These are phyloP conservation scores for Columba janthina DNA, from an alignment of 2,113 vertebrate genomes.

Conservation along the genomic window DNA sequence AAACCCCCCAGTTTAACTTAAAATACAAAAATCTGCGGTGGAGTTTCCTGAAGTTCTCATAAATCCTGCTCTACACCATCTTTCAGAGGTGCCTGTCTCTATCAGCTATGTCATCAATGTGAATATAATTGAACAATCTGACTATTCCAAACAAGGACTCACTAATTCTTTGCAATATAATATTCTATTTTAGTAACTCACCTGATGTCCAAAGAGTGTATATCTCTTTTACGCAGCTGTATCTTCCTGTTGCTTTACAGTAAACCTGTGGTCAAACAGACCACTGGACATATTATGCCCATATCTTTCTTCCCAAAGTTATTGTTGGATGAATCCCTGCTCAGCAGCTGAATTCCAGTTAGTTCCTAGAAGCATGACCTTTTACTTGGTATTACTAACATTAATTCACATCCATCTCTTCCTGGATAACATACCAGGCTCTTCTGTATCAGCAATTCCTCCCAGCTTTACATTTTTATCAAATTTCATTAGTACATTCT, in stretches of 20 bases:
- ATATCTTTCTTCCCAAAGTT: neutral
- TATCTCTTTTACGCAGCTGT: neutral
- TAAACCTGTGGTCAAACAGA: neutral
- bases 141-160: neutral
- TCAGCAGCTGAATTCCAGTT: neutral
- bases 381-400: conserved; percentile 1
- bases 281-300: neutral
- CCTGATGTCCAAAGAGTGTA: neutral
- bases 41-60: neutral
- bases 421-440: neutral
- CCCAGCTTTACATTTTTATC: conserved; percentile 14
- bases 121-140: neutral
- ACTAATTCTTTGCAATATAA: neutral
- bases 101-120: neutral
- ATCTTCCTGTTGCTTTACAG: neutral
- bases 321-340: neutral
- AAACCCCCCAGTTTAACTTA: neutral
- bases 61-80: neutral
- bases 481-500: neutral
- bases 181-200: neutral
- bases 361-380: neutral
- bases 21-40: neutral
- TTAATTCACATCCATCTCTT: conserved; percentile 34
- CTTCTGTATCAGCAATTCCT: neutral
- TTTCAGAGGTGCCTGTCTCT: neutral